Percentiles rank a stretch among this genome's conserved stretches.
Evolutionary conservation across 2,113 vertebrate species (phyloP).

Genomic region (Ptilorrhoa leucosticta): DNA sequence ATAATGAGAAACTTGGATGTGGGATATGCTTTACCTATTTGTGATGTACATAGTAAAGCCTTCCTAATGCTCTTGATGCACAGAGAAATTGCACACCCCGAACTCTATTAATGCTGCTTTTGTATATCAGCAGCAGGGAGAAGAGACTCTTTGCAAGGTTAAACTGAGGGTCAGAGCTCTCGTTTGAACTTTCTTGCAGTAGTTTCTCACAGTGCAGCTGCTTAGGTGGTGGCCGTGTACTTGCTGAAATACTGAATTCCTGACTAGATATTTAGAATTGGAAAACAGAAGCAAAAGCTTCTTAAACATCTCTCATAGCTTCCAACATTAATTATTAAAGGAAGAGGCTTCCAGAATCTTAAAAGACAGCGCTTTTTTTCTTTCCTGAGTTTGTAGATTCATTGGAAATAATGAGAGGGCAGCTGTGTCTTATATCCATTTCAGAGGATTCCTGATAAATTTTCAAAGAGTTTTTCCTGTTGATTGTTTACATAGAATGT

Average conservation of each 20-base stretch:
- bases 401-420: background rate
- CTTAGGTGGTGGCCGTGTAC: background rate
- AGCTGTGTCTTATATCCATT: background rate
- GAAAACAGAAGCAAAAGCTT: slow-evolving; percentile 24
- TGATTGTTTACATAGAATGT: background rate
- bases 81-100: background rate
- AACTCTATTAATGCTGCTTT: slow-evolving; percentile 34
- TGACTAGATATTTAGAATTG: slow-evolving; percentile 14
- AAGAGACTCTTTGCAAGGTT: slow-evolving; percentile 30
- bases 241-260: background rate
- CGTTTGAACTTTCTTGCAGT: slow-evolving; percentile 14
- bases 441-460: background rate
- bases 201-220: background rate
- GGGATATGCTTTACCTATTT: slow-evolving; percentile 24
- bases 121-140: background rate
- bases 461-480: background rate
- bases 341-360: background rate
- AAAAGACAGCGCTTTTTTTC: slow-evolving; percentile 31
- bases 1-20: slow-evolving; percentile 2
- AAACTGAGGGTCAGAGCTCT: slow-evolving; percentile 1
- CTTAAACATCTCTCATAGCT: slow-evolving; percentile 34
- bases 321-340: slow-evolving; percentile 51
- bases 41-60: slow-evolving; percentile 11
- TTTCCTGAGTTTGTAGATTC: slow-evolving; percentile 11
- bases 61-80: background rate